Percentiles rank a stretch among this genome's conserved stretches.
Conservation (phyloP, 2,113 vertebrate species). For the Turdus rufiventris region DNA sequence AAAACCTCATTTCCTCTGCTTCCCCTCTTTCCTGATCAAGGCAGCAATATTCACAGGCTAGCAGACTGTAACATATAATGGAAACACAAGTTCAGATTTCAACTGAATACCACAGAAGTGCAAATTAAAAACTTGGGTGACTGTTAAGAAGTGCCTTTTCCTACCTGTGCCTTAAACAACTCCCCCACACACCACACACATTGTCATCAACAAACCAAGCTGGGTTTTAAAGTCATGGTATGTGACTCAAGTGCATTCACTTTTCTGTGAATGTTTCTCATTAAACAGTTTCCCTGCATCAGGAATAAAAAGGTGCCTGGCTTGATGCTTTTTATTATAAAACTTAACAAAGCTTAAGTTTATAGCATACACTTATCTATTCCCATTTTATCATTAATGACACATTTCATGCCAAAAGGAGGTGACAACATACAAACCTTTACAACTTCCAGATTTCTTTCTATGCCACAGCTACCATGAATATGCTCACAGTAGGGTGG, state of each 20-base stretch:
- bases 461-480: not conserved
- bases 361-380: not conserved
- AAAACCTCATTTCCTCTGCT: not conserved
- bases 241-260: not conserved
- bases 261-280: not conserved
- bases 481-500: not conserved
- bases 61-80: not conserved
- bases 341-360: not conserved
- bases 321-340: not conserved
- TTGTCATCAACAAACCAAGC: not conserved
- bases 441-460: not conserved
- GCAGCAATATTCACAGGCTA: not conserved
- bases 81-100: not conserved
- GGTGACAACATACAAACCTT: not conserved
- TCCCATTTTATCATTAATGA: not conserved
- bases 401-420: not conserved
- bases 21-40: not conserved
- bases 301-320: not conserved
- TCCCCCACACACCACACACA: not conserved
- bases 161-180: not conserved
- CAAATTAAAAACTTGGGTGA: not conserved
- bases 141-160: not conserved
- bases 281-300: not conserved
- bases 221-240: not conserved
- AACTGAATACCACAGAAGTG: not conserved